A percentile compares a stretch with the other conserved stretches of the same genome.
These are phyloP conservation scores for Drosophila paramelanica DNA, from an alignment of 2,888 invertebrate species.

Conservation along the genomic window DNA sequence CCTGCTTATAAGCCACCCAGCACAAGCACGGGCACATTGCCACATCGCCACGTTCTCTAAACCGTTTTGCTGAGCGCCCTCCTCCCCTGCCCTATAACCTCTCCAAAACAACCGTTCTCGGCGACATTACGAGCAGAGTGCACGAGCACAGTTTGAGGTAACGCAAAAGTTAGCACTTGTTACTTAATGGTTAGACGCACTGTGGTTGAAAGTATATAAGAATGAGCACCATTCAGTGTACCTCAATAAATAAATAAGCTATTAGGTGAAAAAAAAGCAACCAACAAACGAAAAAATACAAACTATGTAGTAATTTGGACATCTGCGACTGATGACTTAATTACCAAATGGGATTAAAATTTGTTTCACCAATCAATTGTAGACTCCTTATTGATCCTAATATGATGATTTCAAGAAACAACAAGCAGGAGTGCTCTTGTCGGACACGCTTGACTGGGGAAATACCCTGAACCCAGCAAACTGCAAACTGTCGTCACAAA, in stretches of 20 bases:
- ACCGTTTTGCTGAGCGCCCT: slow-evolving; percentile 54
- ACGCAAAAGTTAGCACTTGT: slow-evolving; percentile 49
- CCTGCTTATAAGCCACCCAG: slow-evolving; percentile 38
- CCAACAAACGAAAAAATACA: too few species aligned
- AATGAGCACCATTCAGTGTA: neutral
- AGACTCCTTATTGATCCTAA: too few species aligned
- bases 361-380: too few species aligned
- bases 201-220: slow-evolving; percentile 13
- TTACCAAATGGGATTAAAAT: neutral
- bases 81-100: slow-evolving; percentile 9
- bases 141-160: slow-evolving; percentile 39
- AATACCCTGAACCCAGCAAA: too few species aligned
- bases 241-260: neutral
- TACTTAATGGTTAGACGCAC: slow-evolving; percentile 48
- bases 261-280: neutral
- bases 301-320: too few species aligned
- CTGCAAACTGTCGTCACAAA: too few species aligned
- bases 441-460: too few species aligned
- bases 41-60: slow-evolving; percentile 50
- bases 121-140: slow-evolving; percentile 47
- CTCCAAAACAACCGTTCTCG: slow-evolving; percentile 10
- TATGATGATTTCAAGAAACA: too few species aligned
- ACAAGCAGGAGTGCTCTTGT: too few species aligned
- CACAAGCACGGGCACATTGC: slow-evolving; percentile 27
- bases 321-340: neutral